phyloP scores from a whole-genome alignment of 2,113 vertebrate species.

The Onychostoma macrolepis region DNA sequence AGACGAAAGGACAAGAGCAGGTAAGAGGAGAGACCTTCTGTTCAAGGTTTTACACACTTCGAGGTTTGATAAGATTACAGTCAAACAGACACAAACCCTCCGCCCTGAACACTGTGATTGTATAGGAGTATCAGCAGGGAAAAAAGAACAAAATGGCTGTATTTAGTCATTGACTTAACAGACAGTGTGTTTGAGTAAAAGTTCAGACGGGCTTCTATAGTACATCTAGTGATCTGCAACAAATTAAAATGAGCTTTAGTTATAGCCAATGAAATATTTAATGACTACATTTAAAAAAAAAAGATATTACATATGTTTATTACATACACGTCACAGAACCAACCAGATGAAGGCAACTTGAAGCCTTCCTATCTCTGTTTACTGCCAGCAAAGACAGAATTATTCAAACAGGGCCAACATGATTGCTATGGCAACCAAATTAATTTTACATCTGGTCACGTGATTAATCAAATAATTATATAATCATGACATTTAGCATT shows the following conservation, averaged over 20 bases:
- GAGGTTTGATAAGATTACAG: conserved; percentile 44
- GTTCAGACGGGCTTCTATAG: background rate
- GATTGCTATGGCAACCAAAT: conserved; percentile 8
- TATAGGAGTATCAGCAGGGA: background rate
- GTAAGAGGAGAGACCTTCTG: background rate
- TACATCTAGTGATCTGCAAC: background rate
- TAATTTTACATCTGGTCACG: background rate
- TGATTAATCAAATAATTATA: conserved; percentile 5
- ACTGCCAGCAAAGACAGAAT: background rate
- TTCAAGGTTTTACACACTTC: conserved; percentile 28
- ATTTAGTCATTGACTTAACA: background rate
- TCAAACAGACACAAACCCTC: conserved; percentile 18
- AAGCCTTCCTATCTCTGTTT: background rate
- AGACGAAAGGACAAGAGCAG: conserved; percentile 1
- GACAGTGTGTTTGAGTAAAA: background rate
- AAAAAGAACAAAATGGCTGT: background rate
- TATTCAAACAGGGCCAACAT: background rate
- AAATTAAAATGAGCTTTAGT: background rate
- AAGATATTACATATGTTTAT: too few species aligned
- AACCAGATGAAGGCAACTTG: background rate
- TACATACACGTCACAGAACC: background rate
- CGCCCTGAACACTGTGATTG: background rate
- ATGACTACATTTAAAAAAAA: background rate
- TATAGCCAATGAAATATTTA: background rate
- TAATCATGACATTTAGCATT: background rate